A percentile compares a stretch with the other conserved stretches of the same genome.
phyloP scores from a whole-genome alignment of 1,140 invertebrate genomes.

The Meloidogyne exigua region DNA sequence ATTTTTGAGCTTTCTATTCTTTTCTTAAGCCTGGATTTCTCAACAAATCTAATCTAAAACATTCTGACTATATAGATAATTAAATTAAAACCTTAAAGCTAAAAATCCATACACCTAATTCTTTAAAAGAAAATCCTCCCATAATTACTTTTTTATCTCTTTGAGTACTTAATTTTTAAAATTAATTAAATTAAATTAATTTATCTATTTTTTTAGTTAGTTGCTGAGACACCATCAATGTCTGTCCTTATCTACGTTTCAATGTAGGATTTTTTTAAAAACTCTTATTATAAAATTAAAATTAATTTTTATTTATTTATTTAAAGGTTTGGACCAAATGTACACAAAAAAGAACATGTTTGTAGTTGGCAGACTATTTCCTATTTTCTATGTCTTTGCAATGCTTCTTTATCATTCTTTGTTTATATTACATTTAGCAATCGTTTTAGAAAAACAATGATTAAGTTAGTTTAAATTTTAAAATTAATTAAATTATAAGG shows the following conservation, averaged over 20 bases:
- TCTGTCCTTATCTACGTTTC: slow-evolving; percentile 50
- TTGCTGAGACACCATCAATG: slow-evolving; percentile 51
- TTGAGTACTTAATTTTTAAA: no score
- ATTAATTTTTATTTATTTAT: neutral
- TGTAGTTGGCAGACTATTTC: slow-evolving; percentile 55
- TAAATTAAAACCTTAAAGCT: no score
- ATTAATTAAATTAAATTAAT: no score
- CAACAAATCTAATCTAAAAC: no score
- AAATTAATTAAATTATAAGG: neutral
- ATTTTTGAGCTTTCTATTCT: no score
- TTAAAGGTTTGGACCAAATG: slow-evolving; percentile 30
- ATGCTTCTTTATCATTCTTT: slow-evolving; percentile 58
- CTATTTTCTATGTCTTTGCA: slow-evolving; percentile 55
- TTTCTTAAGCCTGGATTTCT: no score
- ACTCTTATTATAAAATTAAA: neutral
- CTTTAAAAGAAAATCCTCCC: no score
- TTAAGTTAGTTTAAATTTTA: slow-evolving; percentile 20
- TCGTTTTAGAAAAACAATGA: slow-evolving; percentile 51
- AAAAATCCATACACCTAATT: no score
- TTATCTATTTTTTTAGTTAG: slow-evolving; percentile 33
- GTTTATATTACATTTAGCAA: slow-evolving; percentile 55
- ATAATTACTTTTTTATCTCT: no score
- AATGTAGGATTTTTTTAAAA: slow-evolving; percentile 30
- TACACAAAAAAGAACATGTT: slow-evolving; percentile 37
- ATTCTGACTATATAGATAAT: no score